Percentiles rank a stretch among this genome's conserved stretches.
phyloP scores from a whole-genome alignment of 2,888 invertebrate genomes.

The Cosmorhoe ocellata region DNA sequence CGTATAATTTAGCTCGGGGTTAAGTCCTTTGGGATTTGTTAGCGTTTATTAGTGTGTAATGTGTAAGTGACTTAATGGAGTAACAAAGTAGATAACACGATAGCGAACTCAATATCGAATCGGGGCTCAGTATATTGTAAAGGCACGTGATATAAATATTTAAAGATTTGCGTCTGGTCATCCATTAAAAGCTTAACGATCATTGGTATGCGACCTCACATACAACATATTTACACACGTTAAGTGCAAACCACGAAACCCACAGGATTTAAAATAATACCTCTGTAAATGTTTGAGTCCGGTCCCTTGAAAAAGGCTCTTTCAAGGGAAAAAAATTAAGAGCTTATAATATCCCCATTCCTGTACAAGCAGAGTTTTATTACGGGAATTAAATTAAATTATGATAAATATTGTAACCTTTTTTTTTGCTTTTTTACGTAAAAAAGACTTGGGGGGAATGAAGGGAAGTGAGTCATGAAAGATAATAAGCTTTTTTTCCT shows the following conservation, averaged over 20 bases:
- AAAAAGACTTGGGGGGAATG: not conserved
- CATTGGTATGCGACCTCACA: conserved; percentile 36
- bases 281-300: conserved; percentile 16
- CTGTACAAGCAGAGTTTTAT: conserved; percentile 2
- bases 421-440: not conserved
- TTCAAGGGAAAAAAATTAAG: conserved; percentile 10
- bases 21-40: too few species aligned
- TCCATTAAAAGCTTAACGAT: conserved; percentile 64
- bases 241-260: conserved; percentile 14
- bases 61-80: too few species aligned
- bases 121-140: too few species aligned
- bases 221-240: conserved; percentile 20
- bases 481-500: conserved; percentile 2
- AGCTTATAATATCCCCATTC: conserved; percentile 9
- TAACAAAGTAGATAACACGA: too few species aligned
- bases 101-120: too few species aligned
- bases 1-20: too few species aligned
- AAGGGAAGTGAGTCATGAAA: conserved; percentile 3
- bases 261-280: conserved; percentile 18
- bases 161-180: not conserved
- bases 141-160: conserved; percentile 4
- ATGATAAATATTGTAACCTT: conserved; percentile 10
- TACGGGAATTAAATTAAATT: conserved; percentile 14
- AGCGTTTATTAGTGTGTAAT: too few species aligned
- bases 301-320: conserved; percentile 5